Evolutionary conservation across 2,797 vertebrate species (phyloP), one percentile per base, ranked within the genome.

Genomic region (Salmo trutta): DNA sequence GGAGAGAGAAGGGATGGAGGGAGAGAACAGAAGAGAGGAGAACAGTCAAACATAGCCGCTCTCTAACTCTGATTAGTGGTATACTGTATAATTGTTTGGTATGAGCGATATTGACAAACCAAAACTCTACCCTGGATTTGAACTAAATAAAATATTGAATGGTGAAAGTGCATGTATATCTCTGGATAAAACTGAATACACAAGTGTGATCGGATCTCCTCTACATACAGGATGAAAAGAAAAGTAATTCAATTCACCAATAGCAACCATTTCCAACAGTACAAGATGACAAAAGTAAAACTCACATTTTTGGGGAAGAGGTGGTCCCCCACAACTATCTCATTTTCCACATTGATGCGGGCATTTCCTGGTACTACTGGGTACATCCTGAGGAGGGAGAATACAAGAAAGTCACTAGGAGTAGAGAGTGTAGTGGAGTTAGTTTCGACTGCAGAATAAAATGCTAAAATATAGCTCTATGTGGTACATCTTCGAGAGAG

Each of bases 291-390:
- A 72, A n/a, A 19, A 67, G 51, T 27, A 73, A 53, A 62, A 59
- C 90, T 89, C 81, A 95, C 94, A 59, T 90, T 77, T 90, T 95
- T 95, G 7, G 94, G 94, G 72, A 95, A 95, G 75, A 92, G 73
- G 75, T 94, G 69, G 77, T 76, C 92, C 6, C 94, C 94, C 12
- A 95, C 93, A 54, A 93, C 85, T 2, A 93, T 86, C 67, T 95
- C 93, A 5, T 85, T 89, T 24, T 95, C 93, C 29, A 81, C 88
- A 7, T 68, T 70, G 66, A 93, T 0, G 0, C 95, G 92, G 15
- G 94, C 94, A 1, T 95, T 96, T 54, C 94, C 92, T 10, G 94
- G 93, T 0, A 96, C 93, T 33, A 94, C 94, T 1, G 95, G 95
- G 77, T 95, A 96, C 68, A 95, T 14, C 64, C 95, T 96, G 85